Percentiles rank a stretch among this genome's conserved stretches.
phyloP scores from a whole-genome alignment of 2,797 vertebrate species.

The Onychomys torridus region DNA sequence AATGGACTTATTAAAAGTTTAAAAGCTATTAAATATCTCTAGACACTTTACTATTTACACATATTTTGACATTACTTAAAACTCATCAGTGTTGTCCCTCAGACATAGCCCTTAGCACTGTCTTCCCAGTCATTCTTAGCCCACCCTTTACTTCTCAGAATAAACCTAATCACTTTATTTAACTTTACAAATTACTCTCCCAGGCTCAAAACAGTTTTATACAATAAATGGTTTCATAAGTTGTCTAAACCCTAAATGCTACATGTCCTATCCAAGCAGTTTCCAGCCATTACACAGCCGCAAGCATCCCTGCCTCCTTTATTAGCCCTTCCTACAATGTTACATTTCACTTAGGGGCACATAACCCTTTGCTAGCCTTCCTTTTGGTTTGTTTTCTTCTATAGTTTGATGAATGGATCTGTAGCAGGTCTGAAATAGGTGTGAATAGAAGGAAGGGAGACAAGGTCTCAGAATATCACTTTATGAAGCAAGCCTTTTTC shows the following conservation, averaged over 20 bases:
- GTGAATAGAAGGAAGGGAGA: not conserved
- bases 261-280: conserved; percentile 74
- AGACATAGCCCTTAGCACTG: not conserved
- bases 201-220: conserved; percentile 83
- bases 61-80: conserved; percentile 75
- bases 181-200: conserved; percentile 84
- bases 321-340: conserved; percentile 58
- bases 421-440: not conserved
- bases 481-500: conserved; percentile 48
- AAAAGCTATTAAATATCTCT: conserved; percentile 83
- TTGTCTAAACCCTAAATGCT: conserved; percentile 76
- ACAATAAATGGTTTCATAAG: conserved; percentile 79
- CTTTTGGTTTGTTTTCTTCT: conserved; percentile 79
- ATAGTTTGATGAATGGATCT: conserved; percentile 63
- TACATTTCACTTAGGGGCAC: conserved; percentile 75
- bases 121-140: not conserved
- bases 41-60: conserved; percentile 85
- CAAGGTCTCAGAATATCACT: conserved; percentile 60
- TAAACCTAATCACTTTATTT: conserved; percentile 85
- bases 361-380: conserved; percentile 42
- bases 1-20: conserved; percentile 87
- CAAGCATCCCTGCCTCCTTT: conserved; percentile 74
- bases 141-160: conserved; percentile 80
- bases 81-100: conserved; percentile 81
- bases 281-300: conserved; percentile 75